Evolutionary conservation across 2,888 invertebrate species (phyloP).

Genomic region (Polydesmus complanatus): DNA sequence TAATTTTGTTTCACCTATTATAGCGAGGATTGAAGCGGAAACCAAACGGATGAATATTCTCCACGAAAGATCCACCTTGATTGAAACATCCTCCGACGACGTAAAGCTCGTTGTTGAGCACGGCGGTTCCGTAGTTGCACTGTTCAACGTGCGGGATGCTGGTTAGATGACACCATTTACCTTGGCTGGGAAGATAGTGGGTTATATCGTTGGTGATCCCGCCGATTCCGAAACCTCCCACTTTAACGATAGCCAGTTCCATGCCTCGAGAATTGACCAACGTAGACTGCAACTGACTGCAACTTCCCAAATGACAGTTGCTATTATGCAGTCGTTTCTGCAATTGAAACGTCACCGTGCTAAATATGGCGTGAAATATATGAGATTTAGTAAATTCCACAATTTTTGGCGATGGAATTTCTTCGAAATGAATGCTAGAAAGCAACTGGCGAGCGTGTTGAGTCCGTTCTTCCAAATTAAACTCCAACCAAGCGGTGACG

Average conservation of each 20-base stretch:
- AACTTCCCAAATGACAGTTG: neutral
- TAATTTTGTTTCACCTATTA: conserved; percentile 32
- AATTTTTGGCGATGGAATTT: conserved; percentile 31
- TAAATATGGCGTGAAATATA: conserved; percentile 3
- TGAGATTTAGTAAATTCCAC: conserved; percentile 18
- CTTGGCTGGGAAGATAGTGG: conserved; percentile 43
- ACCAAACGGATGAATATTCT: conserved; percentile 57
- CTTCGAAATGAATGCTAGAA: conserved; percentile 37
- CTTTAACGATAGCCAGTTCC: conserved; percentile 50
- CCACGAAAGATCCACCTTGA: conserved; percentile 42
- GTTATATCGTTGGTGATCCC: conserved; percentile 55
- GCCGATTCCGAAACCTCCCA: conserved; percentile 52
- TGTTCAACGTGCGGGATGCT: conserved; percentile 58
- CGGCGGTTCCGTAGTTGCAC: conserved; percentile 55
- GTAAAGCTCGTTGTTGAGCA: conserved; percentile 51
- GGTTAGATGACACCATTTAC: conserved; percentile 49
- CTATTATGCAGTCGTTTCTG: neutral
- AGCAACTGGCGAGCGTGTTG: conserved; percentile 36
- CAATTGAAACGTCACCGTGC: neutral
- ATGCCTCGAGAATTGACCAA: conserved; percentile 51
- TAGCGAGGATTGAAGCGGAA: conserved; percentile 47
- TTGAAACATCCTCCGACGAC: conserved; percentile 59
- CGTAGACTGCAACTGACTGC: conserved; percentile 18
- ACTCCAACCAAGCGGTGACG: conserved; percentile 45
- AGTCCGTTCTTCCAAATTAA: conserved; percentile 30